Evolutionary conservation across 2,113 vertebrate genomes (phyloP).

Genomic region (Urocitellus parryii): DNA sequence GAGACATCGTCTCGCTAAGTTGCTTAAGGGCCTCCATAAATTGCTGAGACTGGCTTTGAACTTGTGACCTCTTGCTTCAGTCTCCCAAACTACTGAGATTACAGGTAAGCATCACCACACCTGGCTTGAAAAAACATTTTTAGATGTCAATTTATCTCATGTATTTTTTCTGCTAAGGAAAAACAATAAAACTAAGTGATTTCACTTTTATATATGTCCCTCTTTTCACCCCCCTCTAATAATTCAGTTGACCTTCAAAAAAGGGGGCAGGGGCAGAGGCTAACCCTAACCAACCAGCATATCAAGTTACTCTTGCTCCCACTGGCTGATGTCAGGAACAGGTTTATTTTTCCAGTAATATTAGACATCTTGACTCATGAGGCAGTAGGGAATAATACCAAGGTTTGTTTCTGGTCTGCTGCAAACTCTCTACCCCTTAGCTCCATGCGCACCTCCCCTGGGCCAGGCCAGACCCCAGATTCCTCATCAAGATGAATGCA

Average conservation of each 20-base stretch:
- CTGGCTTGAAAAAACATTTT: neutral
- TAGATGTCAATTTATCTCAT: slow-evolving; percentile 15
- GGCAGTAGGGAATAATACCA: neutral
- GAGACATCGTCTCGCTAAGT: too few relatives aligned
- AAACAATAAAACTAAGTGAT: slow-evolving; percentile 50
- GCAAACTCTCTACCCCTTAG: neutral
- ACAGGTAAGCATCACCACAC: too few relatives aligned
- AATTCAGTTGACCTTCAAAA: neutral
- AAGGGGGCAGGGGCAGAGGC: neutral
- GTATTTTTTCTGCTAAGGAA: slow-evolving; percentile 52
- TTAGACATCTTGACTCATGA: neutral
- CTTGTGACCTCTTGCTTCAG: too few relatives aligned
- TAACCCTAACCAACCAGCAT: neutral
- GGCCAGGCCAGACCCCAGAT: neutral
- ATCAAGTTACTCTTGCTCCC: slow-evolving; percentile 1
- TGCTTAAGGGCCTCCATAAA: too few relatives aligned
- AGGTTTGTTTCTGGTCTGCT: neutral
- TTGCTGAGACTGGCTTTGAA: too few relatives aligned
- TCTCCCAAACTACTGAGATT: too few relatives aligned
- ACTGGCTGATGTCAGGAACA: neutral
- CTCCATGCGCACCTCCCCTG: neutral
- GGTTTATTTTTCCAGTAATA: slow-evolving; percentile 57
- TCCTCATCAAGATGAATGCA: neutral
- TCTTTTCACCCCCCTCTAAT: neutral
- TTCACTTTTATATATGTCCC: slow-evolving; percentile 22